Evolutionary conservation across 2,797 vertebrate species (phyloP).

Genomic region (Enteromius radiatus): DNA sequence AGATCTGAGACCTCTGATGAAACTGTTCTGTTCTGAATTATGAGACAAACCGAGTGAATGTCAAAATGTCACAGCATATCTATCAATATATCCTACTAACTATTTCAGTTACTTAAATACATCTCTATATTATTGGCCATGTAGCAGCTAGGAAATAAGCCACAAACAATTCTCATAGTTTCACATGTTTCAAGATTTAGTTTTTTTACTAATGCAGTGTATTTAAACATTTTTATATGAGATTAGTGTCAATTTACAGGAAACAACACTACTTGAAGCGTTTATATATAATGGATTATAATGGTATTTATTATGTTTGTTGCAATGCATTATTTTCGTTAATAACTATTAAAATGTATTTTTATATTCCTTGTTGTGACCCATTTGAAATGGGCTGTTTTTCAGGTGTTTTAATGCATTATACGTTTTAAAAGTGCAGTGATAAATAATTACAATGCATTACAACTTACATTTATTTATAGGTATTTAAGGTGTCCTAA

Average conservation of each 20-base stretch:
- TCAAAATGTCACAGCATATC: background rate
- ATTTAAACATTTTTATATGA: background rate
- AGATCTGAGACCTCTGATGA: background rate
- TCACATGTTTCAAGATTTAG: background rate
- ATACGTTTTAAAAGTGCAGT: background rate
- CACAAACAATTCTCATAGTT: background rate
- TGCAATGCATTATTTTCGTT: background rate
- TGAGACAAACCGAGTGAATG: background rate
- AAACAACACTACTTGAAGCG: background rate
- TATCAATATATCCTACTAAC: background rate
- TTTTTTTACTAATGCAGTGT: background rate
- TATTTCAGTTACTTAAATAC: background rate
- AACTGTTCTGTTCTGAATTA: background rate
- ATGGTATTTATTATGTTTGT: background rate
- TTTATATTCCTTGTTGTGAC: background rate
- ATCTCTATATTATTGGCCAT: background rate
- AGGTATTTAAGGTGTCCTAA: background rate
- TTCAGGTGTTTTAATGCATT: background rate
- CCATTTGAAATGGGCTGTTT: background rate
- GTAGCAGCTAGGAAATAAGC: background rate
- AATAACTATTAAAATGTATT: background rate
- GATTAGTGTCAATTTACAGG: background rate
- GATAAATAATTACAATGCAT: background rate
- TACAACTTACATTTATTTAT: background rate
- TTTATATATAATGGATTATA: background rate